A percentile compares a stretch with the other conserved stretches of the same genome.
Evolutionary conservation across 2,888 invertebrate species (phyloP).

Genomic region (Rhogogaster chlorosoma): DNA sequence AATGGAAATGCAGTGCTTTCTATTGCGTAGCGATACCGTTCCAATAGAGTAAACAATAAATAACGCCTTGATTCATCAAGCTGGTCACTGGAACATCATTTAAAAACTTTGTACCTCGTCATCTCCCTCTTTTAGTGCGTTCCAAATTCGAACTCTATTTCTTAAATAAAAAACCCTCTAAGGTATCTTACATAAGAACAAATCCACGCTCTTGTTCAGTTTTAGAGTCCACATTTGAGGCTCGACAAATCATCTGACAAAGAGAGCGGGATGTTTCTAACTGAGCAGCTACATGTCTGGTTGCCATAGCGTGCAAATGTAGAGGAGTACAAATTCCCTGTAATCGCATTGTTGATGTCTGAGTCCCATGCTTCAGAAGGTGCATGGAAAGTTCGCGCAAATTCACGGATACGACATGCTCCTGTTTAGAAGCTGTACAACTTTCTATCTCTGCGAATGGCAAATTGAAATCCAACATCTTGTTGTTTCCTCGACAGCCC

Average conservation of each 20-base stretch:
- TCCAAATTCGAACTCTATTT: neutral
- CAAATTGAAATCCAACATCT: constrained; percentile 76
- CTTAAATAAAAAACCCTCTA: neutral
- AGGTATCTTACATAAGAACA: constrained; percentile 84
- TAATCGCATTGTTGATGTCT: constrained; percentile 63
- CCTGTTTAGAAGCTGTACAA: constrained; percentile 93
- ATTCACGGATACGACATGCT: constrained; percentile 93
- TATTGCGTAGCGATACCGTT: constrained; percentile 89
- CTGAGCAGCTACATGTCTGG: constrained; percentile 90
- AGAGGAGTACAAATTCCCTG: constrained; percentile 81
- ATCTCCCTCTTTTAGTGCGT: neutral
- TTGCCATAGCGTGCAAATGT: constrained; percentile 89
- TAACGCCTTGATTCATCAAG: constrained; percentile 85
- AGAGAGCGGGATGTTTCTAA: constrained; percentile 88
- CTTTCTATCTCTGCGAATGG: constrained; percentile 92
- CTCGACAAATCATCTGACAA: constrained; percentile 87
- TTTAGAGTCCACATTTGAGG: constrained; percentile 84
- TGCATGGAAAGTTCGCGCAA: constrained; percentile 92
- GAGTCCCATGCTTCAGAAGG: constrained; percentile 84
- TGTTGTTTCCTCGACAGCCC: constrained; percentile 68
- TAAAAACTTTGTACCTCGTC: neutral
- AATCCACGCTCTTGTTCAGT: constrained; percentile 88
- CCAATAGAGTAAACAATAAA: constrained; percentile 88
- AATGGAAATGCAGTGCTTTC: constrained; percentile 90
- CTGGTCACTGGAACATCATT: constrained; percentile 83